Evolutionary conservation across 2,113 vertebrate species (phyloP).

Genomic region (Melanocharis versteri): DNA sequence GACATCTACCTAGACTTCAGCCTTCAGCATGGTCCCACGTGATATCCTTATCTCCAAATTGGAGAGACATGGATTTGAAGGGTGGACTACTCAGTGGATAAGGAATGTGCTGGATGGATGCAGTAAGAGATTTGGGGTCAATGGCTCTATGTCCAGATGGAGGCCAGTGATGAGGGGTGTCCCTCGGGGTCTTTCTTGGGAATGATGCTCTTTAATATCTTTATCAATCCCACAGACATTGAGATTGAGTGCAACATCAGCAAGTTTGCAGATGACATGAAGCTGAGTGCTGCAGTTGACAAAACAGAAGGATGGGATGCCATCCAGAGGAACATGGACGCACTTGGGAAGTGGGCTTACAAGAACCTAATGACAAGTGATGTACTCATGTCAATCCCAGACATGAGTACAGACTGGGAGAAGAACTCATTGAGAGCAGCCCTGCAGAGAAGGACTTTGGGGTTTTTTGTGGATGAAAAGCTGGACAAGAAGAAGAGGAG

Average conservation of each 20-base stretch:
- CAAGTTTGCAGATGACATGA: not conserved
- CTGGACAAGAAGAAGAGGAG: not conserved
- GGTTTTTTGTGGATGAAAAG: not conserved
- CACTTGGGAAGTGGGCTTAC: not conserved
- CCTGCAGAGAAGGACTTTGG: not conserved
- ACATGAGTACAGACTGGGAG: not conserved
- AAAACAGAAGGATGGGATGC: not conserved
- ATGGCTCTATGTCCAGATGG: not conserved
- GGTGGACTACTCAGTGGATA: not conserved
- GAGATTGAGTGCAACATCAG: not conserved
- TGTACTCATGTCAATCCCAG: not conserved
- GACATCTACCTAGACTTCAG: not conserved
- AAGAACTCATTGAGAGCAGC: not conserved
- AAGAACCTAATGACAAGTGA: not conserved
- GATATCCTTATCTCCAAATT: not conserved
- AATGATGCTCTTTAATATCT: not conserved
- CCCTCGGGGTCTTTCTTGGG: accelerated
- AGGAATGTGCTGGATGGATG: not conserved
- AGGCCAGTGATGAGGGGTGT: not conserved
- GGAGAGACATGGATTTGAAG: not conserved
- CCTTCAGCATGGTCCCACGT: not conserved
- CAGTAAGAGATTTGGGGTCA: not conserved
- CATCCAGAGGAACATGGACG: not conserved
- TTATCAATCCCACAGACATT: not conserved
- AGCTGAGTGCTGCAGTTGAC: accelerated